phyloP scores from a whole-genome alignment of 2,113 vertebrate genomes.

The Trematomus loennbergii region DNA sequence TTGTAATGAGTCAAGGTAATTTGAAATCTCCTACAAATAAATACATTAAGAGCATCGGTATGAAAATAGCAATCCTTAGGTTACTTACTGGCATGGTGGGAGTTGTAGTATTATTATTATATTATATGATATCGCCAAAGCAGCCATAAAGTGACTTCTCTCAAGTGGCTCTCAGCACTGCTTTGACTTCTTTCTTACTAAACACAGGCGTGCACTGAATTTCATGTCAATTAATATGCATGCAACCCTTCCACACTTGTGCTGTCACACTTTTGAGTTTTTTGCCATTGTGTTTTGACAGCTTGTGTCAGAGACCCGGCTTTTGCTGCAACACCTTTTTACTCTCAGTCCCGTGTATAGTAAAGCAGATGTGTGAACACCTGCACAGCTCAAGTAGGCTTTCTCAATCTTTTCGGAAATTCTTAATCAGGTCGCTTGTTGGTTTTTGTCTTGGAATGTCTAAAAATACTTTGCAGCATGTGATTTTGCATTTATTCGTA shows the following conservation, averaged over 20 bases:
- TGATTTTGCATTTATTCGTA: slow-evolving; percentile 27
- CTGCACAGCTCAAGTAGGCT: background rate
- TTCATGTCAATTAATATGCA: slow-evolving; percentile 5
- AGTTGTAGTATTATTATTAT: background rate
- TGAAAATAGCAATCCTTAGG: slow-evolving; percentile 18
- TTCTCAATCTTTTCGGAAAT: background rate
- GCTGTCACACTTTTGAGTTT: slow-evolving; percentile 16
- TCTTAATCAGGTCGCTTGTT: background rate
- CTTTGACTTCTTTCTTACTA: background rate
- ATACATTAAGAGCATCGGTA: background rate
- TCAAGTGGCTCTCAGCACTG: background rate
- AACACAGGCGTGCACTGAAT: background rate
- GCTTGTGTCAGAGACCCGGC: background rate
- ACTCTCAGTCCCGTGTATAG: background rate
- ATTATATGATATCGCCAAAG: background rate
- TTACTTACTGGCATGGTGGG: slow-evolving; percentile 64
- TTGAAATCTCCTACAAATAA: background rate
- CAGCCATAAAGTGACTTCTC: background rate
- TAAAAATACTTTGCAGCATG: slow-evolving; percentile 32
- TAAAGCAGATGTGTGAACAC: slow-evolving; percentile 43
- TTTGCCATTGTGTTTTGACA: background rate
- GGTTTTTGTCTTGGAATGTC: background rate
- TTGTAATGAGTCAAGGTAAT: slow-evolving; percentile 8
- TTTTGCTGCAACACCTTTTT: slow-evolving; percentile 37
- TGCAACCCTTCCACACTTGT: slow-evolving; percentile 51